Base-by-base conservation (phyloP, 1,140 invertebrate species). In the Agrypnia vestita region DNA sequence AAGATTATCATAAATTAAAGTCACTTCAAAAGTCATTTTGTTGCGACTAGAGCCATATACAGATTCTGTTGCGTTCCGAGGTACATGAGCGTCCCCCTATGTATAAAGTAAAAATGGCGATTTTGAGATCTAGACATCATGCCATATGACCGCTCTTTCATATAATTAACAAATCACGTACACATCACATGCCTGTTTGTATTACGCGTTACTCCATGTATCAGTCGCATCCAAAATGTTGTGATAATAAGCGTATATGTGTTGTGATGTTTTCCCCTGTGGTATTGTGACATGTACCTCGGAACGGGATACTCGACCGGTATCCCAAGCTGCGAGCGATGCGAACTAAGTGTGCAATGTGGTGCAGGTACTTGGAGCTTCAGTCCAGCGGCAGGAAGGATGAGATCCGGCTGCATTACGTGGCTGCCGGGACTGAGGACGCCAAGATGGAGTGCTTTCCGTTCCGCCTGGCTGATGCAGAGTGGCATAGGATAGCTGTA, bases 311-410 rank as follows among this genome's bases (percentile, higher is more conserved):
- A 74, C 74, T 77, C 49, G 25, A 3, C 25, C 49, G 21, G 11
- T 35, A 11, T 25, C 17, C 55, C 76, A 64, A 35, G 71, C 69
- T 78, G 76, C 59, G 73, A 53, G 53, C 12, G 67, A 49, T 25
- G 21, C 71, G 55, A 67, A 35, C 46, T 82, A 82, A 82, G 56
- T 21, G 47, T 44, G 25, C 25, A 35, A 44, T 80, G 43, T 82
- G 86, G 83, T 80, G 85, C 88, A 96, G 95, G 90, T 96, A 96
- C 90, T 91, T 97, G 90, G 96, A 97, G 91, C 90, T 97, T 85
- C 95, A 97, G 90, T 97, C 95, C 85, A 96, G 95, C 88, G 96
- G 96, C 75, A 91, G 95, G 19, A 94, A 94, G 84, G 94, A 97
- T 88, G 96, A 97, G 88, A 91, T 97, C 89, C 91, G 94, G 83